These are phyloP conservation scores for Halcyon leucocephala DNA, from an alignment of 2,797 vertebrate genomes.

Conservation along the genomic window DNA sequence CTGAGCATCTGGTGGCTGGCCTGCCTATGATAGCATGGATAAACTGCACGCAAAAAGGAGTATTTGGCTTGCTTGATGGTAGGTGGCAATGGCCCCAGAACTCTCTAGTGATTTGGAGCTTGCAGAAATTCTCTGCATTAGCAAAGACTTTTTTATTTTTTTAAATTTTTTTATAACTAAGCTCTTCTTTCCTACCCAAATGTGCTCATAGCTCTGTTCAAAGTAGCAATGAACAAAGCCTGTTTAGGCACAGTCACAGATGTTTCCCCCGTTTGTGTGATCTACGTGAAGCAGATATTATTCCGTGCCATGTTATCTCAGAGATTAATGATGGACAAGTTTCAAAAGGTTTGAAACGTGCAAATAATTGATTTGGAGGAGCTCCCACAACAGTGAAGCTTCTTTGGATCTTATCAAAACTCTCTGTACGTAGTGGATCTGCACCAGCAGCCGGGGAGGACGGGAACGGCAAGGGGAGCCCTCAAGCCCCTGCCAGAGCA, in stretches of 20 bases:
- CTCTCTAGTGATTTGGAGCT: not conserved
- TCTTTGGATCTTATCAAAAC: conserved; percentile 23
- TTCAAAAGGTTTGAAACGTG: conserved; percentile 52
- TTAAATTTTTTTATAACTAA: not conserved
- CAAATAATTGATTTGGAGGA: conserved; percentile 58
- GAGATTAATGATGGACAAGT: conserved; percentile 17
- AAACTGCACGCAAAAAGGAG: not conserved
- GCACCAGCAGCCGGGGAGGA: not conserved
- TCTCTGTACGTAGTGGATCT: not conserved
- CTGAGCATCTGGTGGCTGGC: conserved; percentile 63
- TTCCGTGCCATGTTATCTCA: conserved; percentile 1
- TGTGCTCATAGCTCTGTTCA: not conserved
- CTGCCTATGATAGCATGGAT: not conserved
- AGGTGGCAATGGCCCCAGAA: conserved; percentile 2
- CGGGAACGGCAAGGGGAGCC: not conserved
- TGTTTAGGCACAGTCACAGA: not conserved
- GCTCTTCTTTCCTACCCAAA: not conserved
- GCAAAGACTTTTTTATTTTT: not conserved
- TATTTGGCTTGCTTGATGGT: conserved; percentile 1
- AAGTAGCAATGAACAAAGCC: not conserved
- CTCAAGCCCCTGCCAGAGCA: not conserved
- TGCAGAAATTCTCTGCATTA: conserved; percentile 10
- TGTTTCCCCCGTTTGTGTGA: conserved; percentile 10
- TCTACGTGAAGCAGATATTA: not conserved
- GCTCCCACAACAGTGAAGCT: conserved; percentile 2